A percentile compares a stretch with the other conserved stretches of the same genome.
Conservation (phyloP, 1,140 invertebrate genomes). For the Tribolium madens region DNA sequence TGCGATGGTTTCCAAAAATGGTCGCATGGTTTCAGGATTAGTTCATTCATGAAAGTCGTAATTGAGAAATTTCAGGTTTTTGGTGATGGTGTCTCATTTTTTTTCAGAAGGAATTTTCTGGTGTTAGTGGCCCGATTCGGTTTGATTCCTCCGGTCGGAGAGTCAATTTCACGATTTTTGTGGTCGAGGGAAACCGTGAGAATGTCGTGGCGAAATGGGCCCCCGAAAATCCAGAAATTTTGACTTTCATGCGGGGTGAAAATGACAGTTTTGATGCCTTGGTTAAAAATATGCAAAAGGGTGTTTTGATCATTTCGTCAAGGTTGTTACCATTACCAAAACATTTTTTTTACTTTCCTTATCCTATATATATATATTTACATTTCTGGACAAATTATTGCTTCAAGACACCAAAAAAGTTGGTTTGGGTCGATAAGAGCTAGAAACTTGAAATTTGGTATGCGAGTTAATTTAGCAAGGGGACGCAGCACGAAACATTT, state of each 20-base stretch:
- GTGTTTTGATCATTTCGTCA: slow-evolving; percentile 63
- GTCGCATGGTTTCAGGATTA: slow-evolving; percentile 73
- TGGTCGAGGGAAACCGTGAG: slow-evolving; percentile 50
- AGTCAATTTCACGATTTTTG: slow-evolving; percentile 55
- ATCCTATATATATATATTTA: too few relatives aligned
- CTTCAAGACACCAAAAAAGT: too few relatives aligned
- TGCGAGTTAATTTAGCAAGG: too few relatives aligned
- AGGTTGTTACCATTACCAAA: too few relatives aligned
- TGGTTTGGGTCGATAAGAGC: too few relatives aligned
- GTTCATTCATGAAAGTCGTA: slow-evolving; percentile 81
- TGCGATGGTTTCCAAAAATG: slow-evolving; percentile 66
- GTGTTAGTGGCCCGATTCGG: slow-evolving; percentile 40
- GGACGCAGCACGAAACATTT: too few relatives aligned
- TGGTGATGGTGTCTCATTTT: background rate
- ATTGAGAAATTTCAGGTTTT: slow-evolving; percentile 47
- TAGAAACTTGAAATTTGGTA: too few relatives aligned
- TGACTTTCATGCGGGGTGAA: slow-evolving; percentile 51
- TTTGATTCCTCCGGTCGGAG: slow-evolving; percentile 52
- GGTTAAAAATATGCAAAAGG: slow-evolving; percentile 53
- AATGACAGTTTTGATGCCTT: slow-evolving; percentile 51
- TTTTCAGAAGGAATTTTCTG: slow-evolving; percentile 37
- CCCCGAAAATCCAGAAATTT: slow-evolving; percentile 49
- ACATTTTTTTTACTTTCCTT: too few relatives aligned
- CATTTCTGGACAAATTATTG: too few relatives aligned
- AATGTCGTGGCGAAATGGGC: slow-evolving; percentile 54